Conservation (phyloP, 2,113 vertebrate genomes). For the Misgurnus mizolepis region DNA sequence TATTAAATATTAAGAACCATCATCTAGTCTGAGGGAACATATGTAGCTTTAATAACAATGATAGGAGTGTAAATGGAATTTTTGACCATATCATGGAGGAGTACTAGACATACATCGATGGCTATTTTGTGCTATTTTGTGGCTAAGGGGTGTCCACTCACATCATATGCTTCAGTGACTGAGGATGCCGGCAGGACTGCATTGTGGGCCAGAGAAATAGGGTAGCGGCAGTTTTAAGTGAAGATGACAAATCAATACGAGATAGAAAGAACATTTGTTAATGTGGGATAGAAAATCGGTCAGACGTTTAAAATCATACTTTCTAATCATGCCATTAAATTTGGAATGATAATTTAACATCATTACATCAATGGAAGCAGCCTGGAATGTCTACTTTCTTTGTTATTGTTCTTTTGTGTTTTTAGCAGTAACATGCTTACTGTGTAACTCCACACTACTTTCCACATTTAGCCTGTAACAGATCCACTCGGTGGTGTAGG, state of each 20-base stretch:
- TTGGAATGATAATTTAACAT: neutral
- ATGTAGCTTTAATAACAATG: neutral
- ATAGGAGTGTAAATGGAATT: neutral
- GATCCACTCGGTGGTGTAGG: conserved; percentile 70
- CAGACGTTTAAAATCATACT: neutral
- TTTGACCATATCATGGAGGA: conserved; percentile 8
- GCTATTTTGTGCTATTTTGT: conserved; percentile 42
- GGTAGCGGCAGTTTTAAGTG: conserved; percentile 43
- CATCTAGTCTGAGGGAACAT: neutral
- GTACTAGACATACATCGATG: conserved; percentile 39
- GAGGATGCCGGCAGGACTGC: conserved; percentile 63
- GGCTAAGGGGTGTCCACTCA: conserved; percentile 62
- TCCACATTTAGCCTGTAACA: conserved; percentile 78
- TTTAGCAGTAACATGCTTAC: conserved; percentile 54
- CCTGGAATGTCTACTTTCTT: conserved; percentile 49
- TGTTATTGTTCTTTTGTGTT: conserved; percentile 64
- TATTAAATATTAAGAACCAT: neutral
- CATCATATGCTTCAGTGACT: conserved; percentile 69
- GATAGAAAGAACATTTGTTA: neutral
- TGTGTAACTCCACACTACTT: conserved; percentile 73
- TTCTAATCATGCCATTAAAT: neutral
- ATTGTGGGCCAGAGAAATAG: conserved; percentile 61
- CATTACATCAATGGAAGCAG: conserved; percentile 13
- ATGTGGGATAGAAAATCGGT: neutral
- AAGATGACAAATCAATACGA: neutral